phyloP scores from a whole-genome alignment of 2,888 invertebrate species.

The Beris chalybata region DNA sequence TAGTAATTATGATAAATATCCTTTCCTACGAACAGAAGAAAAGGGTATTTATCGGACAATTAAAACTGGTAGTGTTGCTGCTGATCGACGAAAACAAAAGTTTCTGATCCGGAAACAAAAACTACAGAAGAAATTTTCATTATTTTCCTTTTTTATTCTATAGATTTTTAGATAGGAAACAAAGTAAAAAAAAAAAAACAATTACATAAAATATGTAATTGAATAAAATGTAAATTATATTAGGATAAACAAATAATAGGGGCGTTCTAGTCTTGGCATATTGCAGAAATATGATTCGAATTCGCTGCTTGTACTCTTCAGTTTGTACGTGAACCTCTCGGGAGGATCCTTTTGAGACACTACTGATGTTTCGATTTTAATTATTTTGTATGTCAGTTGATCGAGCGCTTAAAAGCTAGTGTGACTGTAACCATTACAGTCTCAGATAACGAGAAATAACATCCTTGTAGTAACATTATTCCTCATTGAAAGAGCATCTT shows the following conservation, averaged over 20 bases:
- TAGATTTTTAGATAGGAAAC: constrained; percentile 17
- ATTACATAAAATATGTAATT: constrained; percentile 1
- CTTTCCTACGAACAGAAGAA: constrained; percentile 37
- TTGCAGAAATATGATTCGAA: too few relatives aligned
- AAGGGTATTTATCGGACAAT: constrained; percentile 40
- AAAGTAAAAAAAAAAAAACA: constrained; percentile 1
- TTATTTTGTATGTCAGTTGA: too few relatives aligned
- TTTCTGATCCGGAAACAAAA: constrained; percentile 4
- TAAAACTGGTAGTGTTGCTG: constrained; percentile 4
- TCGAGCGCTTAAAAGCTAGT: too few relatives aligned
- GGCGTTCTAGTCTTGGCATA: constrained; percentile 18
- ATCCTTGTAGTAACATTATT: too few relatives aligned
- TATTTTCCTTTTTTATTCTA: constrained; percentile 31
- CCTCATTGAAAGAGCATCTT: too few relatives aligned
- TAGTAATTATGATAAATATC: constrained; percentile 58
- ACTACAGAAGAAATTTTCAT: constrained; percentile 21
- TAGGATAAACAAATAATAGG: constrained; percentile 13
- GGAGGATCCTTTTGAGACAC: too few relatives aligned
- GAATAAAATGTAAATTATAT: constrained; percentile 15
- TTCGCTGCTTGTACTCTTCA: too few relatives aligned
- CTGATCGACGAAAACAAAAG: constrained; percentile 18
- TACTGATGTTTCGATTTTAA: too few relatives aligned
- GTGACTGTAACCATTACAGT: too few relatives aligned
- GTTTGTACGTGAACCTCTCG: too few relatives aligned
- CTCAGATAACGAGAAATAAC: too few relatives aligned